Evolutionary conservation across 2,888 invertebrate species (phyloP), one percentile per base, ranked within the genome.

Genomic region (Podotricha telesiphe): DNA sequence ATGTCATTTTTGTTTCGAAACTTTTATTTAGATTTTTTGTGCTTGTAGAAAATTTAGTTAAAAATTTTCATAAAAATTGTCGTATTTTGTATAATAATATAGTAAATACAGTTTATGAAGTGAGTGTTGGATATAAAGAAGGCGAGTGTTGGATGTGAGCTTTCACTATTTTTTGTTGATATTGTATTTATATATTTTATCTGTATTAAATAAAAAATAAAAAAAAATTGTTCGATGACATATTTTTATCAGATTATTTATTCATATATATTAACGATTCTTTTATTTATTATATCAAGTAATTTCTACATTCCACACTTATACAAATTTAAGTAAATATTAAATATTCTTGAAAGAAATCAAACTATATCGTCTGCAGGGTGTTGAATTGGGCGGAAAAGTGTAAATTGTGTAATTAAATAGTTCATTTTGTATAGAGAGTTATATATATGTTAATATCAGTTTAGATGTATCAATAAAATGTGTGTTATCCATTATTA

Each of bases 391-490:
- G 51, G 65, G 53, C 51, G 63, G 34, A 17, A n/a, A 70, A 72
- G 48, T 79, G 78, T 78, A 77, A 74, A 78, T 76, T 76, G 63
- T 79, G 79, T 79, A 77, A 79, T 77, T 78, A 73, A 73, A 75
- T 75, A 74, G 80, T 80, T 85, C 82, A 73, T 77, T 84, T 87
- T 91, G 91, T 91, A 91, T 88, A 91, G 90, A 89, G 86, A 91
- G 86, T 80, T 84, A 83, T 89, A 85, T 88, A 81, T 83, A 83
- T 84, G 89, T 85, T 87, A 82, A 84, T 83, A 83, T 82, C 81
- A 77, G 82, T 89, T 87, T 86, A 88, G 84, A 6, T 86, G 85
- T 86, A 86, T 82, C 83, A 88, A 86, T 88, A 87, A 90, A 89
- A 85, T 73, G 78, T 86, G 82, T 86, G n/a, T 86, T 82, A 85